phyloP scores from a whole-genome alignment of 2,888 invertebrate species.

The Terebella lapidaria region DNA sequence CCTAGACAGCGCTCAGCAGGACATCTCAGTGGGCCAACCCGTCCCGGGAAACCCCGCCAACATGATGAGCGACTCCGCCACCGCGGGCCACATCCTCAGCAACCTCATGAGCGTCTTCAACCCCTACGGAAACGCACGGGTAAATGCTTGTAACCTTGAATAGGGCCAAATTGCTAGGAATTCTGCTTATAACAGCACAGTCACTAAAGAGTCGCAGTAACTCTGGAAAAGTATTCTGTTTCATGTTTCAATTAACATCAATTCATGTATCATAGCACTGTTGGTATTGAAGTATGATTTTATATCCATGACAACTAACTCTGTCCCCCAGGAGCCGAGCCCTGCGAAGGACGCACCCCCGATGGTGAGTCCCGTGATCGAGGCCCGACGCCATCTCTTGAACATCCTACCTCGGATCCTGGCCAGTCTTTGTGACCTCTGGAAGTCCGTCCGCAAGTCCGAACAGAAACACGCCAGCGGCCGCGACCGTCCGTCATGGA shows the following conservation, averaged over 20 bases:
- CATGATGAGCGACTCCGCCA: conserved; percentile 33
- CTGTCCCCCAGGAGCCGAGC: conserved; percentile 44
- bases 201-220: too few relatives aligned
- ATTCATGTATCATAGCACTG: too few relatives aligned
- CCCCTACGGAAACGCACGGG: conserved; percentile 56
- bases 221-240: too few relatives aligned
- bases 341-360: conserved; percentile 36
- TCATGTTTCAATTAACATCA: too few relatives aligned
- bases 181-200: too few relatives aligned
- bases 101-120: conserved; percentile 78
- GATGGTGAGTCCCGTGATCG: conserved; percentile 52
- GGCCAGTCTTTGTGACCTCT: conserved; percentile 71
- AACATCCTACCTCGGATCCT: conserved; percentile 77
- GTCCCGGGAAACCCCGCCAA: conserved; percentile 21
- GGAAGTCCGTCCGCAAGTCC: conserved; percentile 65
- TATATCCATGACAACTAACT: too few relatives aligned
- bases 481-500: conserved; percentile 38
- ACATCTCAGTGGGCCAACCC: conserved; percentile 31
- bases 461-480: conserved; percentile 34
- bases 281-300: too few relatives aligned
- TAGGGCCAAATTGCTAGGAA: too few relatives aligned
- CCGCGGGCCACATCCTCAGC: conserved; percentile 67
- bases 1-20: conserved; percentile 57
- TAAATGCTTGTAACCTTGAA: too few relatives aligned
- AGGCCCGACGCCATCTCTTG: conserved; percentile 69